These are phyloP conservation scores for Mohoua ochrocephala DNA, from an alignment of 2,113 vertebrate genomes.

Conservation along the genomic window DNA sequence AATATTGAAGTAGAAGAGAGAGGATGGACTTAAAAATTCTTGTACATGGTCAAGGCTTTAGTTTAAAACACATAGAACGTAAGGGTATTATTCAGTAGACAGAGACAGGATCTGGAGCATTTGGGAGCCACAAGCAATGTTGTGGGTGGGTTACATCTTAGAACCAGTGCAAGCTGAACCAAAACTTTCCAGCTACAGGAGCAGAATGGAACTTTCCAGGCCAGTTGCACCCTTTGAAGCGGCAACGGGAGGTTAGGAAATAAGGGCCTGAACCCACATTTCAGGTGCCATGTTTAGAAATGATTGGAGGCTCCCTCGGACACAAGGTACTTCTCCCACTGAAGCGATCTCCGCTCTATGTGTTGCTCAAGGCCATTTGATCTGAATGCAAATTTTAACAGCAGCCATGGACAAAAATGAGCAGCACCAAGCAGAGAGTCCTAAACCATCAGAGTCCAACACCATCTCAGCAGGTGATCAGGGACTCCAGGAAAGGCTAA, in stretches of 20 bases:
- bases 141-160: neutral
- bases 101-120: neutral
- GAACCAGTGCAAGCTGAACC: neutral
- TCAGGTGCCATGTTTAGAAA: neutral
- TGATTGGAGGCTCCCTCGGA: accelerated
- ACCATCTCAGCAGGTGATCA: neutral
- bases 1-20: neutral
- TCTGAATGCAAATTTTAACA: neutral
- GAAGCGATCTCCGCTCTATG: neutral
- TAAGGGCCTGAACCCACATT: neutral
- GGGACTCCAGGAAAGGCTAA: neutral
- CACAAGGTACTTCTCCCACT: neutral
- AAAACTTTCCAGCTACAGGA: neutral
- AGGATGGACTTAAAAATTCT: neutral
- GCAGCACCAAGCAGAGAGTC: neutral
- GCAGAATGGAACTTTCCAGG: neutral
- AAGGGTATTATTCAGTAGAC: neutral
- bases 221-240: neutral
- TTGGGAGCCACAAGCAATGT: neutral
- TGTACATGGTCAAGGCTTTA: neutral
- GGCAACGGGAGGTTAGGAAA: neutral
- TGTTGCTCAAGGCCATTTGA: neutral
- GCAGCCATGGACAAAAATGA: neutral
- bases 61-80: neutral
- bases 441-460: neutral